Evolutionary conservation across 2,888 invertebrate species (phyloP), one percentile per base, ranked within the genome.

Genomic region (Diarsia rubi): DNA sequence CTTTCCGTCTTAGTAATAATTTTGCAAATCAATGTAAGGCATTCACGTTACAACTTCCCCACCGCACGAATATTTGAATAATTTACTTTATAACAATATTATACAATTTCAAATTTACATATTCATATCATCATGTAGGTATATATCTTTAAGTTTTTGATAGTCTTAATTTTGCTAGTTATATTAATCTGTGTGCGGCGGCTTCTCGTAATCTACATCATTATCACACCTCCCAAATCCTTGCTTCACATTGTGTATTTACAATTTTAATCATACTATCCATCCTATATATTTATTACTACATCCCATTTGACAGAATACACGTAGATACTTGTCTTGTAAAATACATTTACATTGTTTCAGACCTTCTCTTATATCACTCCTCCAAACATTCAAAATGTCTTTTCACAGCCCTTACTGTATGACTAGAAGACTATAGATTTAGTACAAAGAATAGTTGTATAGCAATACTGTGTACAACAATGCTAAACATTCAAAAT

Each of bases 341-440:
- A 76, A 73, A 77, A 66, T 73, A 64, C 45, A 71, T 78, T 75
- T 67, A 69, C 75, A 73, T 78, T 82, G 64, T 72, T 70, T 68
- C 63, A 85, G 77, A 83, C 69, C 67, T 47, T 81, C 73, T 79
- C 74, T 45, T 68, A 59, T 65, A 78, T 64, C 70, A 79, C 78
- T 66, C 63, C 77, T 76, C 65, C 75, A 65, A 78, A 84, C 82
- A 82, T 84, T 78, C 84, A 85, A 82, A 85, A 88, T 94, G 93
- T 94, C 94, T 94, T 95, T 95, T 95, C 94, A 95, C 94, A 95
- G 94, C 95, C 94, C 92, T 94, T 92, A 92, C 83, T 89, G 93
- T 94, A 94, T 94, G 95, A 95, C 96, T 96, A 96, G 95, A 94
- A 88, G 88, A 88, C 91, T 93, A 92, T 85, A 81, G 67, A 69